These are phyloP conservation scores for Halichondria panicea DNA, from an alignment of 37 sponge, comb jelly and placozoan species.

Conservation along the genomic window DNA sequence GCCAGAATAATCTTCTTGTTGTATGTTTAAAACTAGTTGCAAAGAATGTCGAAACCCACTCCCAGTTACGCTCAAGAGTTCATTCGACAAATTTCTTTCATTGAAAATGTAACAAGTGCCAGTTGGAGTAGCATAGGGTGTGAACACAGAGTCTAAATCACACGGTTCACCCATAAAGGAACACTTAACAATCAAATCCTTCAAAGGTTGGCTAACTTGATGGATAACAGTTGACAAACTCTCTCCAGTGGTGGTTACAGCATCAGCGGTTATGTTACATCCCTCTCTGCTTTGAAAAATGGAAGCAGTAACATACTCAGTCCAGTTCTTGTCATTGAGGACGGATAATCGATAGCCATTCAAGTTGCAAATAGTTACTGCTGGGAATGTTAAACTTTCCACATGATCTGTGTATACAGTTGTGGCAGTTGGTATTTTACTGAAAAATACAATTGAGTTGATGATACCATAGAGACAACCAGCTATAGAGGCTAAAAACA, in stretches of 20 bases:
- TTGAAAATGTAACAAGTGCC: conserved; percentile 47
- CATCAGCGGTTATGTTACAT: neutral
- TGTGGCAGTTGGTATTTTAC: conserved; percentile 12
- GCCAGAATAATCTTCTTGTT: conserved; percentile 8
- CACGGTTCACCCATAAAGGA: conserved; percentile 12
- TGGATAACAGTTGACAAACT: no score
- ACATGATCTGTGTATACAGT: neutral
- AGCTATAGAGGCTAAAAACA: conserved; percentile 10
- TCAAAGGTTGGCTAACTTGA: conserved; percentile 5
- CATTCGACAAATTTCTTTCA: neutral
- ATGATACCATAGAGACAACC: conserved; percentile 29
- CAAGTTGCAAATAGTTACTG: neutral
- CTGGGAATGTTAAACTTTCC: conserved; percentile 21
- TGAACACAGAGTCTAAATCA: neutral
- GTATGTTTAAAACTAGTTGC: conserved; percentile 12
- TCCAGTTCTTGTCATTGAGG: no score
- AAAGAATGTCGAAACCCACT: conserved; percentile 23
- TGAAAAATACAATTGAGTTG: conserved; percentile 9
- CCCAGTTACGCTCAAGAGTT: neutral
- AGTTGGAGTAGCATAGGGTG: neutral
- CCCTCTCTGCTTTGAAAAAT: neutral
- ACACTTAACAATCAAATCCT: conserved; percentile 14
- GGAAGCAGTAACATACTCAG: no score
- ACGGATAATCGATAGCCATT: no score
- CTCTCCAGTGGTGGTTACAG: no score